Evolutionary conservation across 2,113 vertebrate genomes (phyloP).

Genomic region (Corythornis madagascariensis): DNA sequence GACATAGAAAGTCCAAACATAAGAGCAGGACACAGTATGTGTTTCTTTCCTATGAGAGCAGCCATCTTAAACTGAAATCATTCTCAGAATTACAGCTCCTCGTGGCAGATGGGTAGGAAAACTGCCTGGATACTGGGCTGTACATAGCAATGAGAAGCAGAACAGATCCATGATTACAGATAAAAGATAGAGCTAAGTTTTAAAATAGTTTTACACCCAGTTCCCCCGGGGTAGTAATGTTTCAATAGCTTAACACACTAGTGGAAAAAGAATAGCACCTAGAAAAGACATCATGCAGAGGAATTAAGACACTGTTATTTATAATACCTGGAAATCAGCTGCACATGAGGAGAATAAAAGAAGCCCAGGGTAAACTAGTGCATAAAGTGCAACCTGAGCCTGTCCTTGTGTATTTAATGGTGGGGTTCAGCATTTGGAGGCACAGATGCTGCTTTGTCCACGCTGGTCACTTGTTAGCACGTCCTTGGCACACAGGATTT

Average conservation of each 20-base stretch:
- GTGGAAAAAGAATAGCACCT: not conserved
- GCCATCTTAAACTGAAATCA: constrained; percentile 6
- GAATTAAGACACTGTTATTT: not conserved
- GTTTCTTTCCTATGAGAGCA: not conserved
- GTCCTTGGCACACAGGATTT: not conserved
- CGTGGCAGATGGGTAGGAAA: not conserved
- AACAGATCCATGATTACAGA: not conserved
- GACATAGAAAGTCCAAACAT: not conserved
- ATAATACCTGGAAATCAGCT: not conserved
- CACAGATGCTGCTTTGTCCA: not conserved
- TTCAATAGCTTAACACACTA: not conserved
- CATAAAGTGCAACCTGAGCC: not conserved
- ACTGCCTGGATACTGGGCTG: constrained; percentile 30
- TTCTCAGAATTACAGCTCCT: not conserved
- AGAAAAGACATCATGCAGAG: not conserved
- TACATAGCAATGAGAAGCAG: not conserved
- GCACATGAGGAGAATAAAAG: not conserved
- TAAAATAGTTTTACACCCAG: not conserved
- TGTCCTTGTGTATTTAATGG: rapidly evolving
- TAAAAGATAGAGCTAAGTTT: not conserved
- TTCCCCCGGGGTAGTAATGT: not conserved
- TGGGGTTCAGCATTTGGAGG: rapidly evolving
- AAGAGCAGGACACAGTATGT: not conserved
- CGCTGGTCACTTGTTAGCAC: rapidly evolving
- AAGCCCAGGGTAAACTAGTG: not conserved